phyloP scores from a whole-genome alignment of 2,888 invertebrate species.

The Ichneumoninae sp. region DNA sequence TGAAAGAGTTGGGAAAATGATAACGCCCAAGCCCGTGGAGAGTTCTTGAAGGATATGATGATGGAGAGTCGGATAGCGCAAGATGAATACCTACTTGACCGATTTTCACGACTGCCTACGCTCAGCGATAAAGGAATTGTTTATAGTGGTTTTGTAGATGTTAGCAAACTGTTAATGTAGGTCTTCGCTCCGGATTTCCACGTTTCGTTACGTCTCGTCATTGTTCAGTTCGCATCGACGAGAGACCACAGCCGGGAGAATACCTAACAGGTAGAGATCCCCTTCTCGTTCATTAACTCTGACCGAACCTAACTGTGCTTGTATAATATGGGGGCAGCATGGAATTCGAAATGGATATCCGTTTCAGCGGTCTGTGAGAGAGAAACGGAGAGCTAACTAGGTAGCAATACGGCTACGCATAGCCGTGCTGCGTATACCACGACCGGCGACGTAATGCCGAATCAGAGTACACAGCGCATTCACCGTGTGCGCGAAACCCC shows the following conservation, averaged over 20 bases:
- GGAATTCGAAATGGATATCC: slow-evolving; percentile 61
- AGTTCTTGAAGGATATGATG: slow-evolving; percentile 16
- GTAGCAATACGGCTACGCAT: slow-evolving; percentile 48
- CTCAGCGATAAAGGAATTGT: slow-evolving; percentile 1
- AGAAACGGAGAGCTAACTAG: slow-evolving; percentile 24
- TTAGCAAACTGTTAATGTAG: background rate
- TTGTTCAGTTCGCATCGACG: slow-evolving; percentile 29
- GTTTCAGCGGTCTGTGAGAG: slow-evolving; percentile 34
- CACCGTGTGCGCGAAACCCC: slow-evolving; percentile 69
- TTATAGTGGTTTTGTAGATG: slow-evolving; percentile 15
- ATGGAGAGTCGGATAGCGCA: slow-evolving; percentile 13
- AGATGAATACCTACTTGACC: slow-evolving; percentile 35
- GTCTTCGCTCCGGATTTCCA: slow-evolving; percentile 4
- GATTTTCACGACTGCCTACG: slow-evolving; percentile 29
- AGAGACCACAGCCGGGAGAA: slow-evolving; percentile 3
- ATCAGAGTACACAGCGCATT: slow-evolving; percentile 67
- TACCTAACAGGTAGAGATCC: slow-evolving; percentile 33
- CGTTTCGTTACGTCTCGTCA: slow-evolving; percentile 30
- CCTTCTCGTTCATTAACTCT: slow-evolving; percentile 7
- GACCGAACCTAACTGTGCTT: background rate
- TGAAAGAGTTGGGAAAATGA: slow-evolving; percentile 38
- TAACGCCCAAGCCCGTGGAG: slow-evolving; percentile 13
- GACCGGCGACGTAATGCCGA: slow-evolving; percentile 68
- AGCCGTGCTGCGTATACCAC: slow-evolving; percentile 40
- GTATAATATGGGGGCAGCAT: slow-evolving; percentile 41